Evolutionary conservation across 2,113 vertebrate species (phyloP).

Genomic region (Chaetodon auriga): DNA sequence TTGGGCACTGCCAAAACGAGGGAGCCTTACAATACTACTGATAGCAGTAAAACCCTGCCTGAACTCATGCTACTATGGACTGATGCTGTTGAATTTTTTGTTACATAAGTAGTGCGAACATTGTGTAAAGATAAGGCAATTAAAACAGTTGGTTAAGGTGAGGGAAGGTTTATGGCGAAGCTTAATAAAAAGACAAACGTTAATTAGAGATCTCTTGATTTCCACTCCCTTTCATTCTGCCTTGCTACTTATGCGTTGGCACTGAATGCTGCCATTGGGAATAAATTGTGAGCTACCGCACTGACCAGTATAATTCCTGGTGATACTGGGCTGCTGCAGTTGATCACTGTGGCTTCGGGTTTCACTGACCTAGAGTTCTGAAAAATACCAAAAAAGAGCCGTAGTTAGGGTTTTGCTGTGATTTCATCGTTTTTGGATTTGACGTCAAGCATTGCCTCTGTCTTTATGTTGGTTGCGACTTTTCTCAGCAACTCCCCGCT

Average conservation of each 20-base stretch:
- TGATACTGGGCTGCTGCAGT: not conserved
- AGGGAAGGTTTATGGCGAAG: not conserved
- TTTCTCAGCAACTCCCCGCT: slow-evolving; percentile 18
- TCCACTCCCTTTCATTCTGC: not conserved
- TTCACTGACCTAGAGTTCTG: not conserved
- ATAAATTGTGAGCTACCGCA: not conserved
- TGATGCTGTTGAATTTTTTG: not conserved
- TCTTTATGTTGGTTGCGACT: not conserved
- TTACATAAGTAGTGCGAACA: no score
- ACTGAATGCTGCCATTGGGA: not conserved
- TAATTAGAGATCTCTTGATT: not conserved
- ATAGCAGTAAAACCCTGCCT: not conserved
- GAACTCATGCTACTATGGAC: not conserved
- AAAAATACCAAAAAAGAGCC: not conserved
- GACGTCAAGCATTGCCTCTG: no score
- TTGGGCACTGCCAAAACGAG: not conserved
- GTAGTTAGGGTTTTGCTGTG: not conserved
- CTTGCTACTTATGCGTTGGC: not conserved
- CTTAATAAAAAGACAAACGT: not conserved
- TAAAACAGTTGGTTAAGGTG: not conserved
- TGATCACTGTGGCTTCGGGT: not conserved
- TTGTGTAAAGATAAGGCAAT: not conserved
- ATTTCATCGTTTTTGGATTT: slow-evolving; percentile 2
- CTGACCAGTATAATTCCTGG: not conserved
- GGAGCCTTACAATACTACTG: no score